These are phyloP conservation scores for Solenodon paradoxus DNA, from an alignment of 2,113 vertebrate genomes.

Conservation along the genomic window DNA sequence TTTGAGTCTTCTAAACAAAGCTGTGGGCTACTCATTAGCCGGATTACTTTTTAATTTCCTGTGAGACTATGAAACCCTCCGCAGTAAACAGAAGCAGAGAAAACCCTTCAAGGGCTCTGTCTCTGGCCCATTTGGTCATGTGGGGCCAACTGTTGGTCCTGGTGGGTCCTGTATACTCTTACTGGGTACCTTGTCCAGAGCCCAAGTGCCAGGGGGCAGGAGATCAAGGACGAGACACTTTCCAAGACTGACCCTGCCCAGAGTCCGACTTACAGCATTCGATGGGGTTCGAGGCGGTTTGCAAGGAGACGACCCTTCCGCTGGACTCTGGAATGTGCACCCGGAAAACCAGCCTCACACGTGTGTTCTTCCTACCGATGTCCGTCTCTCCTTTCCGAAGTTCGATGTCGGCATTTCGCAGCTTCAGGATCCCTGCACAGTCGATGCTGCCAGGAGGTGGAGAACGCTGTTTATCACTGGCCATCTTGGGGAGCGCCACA, in stretches of 20 bases:
- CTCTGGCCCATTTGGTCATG: background rate
- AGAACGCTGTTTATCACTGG: fast-evolving
- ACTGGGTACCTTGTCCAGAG: background rate
- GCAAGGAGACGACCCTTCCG: conserved; percentile 91
- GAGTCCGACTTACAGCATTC: conserved; percentile 93
- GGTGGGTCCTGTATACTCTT: fast-evolving
- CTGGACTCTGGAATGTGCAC: conserved; percentile 94
- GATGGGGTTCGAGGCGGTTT: conserved; percentile 94
- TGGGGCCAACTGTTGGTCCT: fast-evolving
- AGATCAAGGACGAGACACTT: fast-evolving
- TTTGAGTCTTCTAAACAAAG: background rate
- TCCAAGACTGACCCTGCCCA: background rate
- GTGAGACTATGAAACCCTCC: background rate
- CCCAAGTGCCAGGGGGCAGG: background rate
- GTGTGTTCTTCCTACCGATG: conserved; percentile 97
- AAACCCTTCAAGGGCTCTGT: background rate
- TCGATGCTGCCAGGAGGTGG: conserved; percentile 89
- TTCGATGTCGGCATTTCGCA: conserved; percentile 97
- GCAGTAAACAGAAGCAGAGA: background rate
- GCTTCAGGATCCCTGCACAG: conserved; percentile 97
- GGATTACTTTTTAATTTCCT: conserved; percentile 24
- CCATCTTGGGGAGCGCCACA: fast-evolving
- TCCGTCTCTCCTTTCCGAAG: conserved; percentile 98
- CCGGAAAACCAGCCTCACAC: conserved; percentile 94
- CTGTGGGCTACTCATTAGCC: background rate